Base-by-base conservation (phyloP, 2,113 vertebrate genomes). In the Rynchops niger region DNA sequence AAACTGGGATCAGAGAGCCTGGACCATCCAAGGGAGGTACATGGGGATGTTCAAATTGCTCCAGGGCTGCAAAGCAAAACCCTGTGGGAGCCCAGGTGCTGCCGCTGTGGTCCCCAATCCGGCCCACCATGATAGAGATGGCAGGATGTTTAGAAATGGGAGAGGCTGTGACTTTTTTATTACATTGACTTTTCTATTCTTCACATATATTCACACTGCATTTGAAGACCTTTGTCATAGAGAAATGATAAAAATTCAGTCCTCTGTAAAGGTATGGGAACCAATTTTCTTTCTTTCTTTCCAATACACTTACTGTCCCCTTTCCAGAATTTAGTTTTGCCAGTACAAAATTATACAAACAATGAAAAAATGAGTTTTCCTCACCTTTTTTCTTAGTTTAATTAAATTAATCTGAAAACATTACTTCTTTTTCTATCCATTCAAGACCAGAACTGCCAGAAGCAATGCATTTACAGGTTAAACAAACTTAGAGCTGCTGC, bases 81-180 rank as follows among this genome's bases (percentile, higher is more conserved):
- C 20, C 7, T 3, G 1, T 53, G 19, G 32, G 23, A 90, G 40
- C 38, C 5, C 2, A 3, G 13, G 6, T 63, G 45, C 47, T 59
- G 20, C 26, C 9, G 1, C 22, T 58, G 30, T 1, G 1, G 12
- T 58, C 18, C 12, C 9, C 72, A 43, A 38, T 7, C 5, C 29
- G 69, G 4, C 5, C 15, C 40, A 38, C 26, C 45, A 4, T 32
- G 45, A 13, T 19, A 65, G 25, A 56, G 43, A 65, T 0, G 2
- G 12, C 8, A 76, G 4, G 4, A 11, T 1, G 1, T 14, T 69
- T 74, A 80, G 40, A 77, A 87, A 43, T 26, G 16, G 6, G 12
- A 90, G 11, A 53, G 5, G 6, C 43, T 43, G 20, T 9, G 6
- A 6, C 16, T 36, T 55, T 25, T 65, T 70, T 7, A 56, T 61